phyloP scores from a whole-genome alignment of 2,113 vertebrate species.

The Camelus bactrianus region DNA sequence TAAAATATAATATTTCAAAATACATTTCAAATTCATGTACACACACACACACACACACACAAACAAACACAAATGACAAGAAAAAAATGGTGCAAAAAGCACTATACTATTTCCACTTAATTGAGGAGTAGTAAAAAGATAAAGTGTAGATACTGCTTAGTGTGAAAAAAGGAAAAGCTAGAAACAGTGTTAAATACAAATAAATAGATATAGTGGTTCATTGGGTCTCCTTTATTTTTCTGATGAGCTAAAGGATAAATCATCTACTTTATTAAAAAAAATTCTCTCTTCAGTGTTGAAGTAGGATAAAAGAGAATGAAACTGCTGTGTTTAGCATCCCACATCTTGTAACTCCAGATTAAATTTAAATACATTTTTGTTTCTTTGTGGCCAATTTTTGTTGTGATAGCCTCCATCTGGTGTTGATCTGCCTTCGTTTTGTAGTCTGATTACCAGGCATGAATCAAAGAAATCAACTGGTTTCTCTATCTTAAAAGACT shows the following conservation, averaged over 20 bases:
- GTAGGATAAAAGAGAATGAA: neutral
- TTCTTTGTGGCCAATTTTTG: constrained; percentile 41
- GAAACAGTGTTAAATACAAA: neutral
- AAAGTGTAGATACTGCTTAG: neutral
- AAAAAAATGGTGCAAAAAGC: neutral
- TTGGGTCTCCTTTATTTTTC: neutral
- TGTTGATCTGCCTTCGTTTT: constrained; percentile 56
- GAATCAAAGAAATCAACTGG: constrained; percentile 42
- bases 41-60: no score
- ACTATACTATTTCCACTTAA: neutral
- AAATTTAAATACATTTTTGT: constrained; percentile 44
- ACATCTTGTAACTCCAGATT: neutral
- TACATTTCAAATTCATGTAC: neutral
- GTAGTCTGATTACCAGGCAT: constrained; percentile 46
- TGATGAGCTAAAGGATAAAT: neutral
- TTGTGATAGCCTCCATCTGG: constrained; percentile 47
- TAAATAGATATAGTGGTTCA: neutral
- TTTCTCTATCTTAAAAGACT: constrained; percentile 9
- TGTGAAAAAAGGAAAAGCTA: neutral
- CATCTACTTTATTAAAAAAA: neutral
- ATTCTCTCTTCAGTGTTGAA: neutral
- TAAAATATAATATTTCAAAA: neutral
- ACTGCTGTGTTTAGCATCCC: neutral
- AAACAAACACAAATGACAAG: neutral
- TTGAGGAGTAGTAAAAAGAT: neutral